These are phyloP conservation scores for Pseudorhombus dupliciocellatus DNA, from an alignment of 2,113 vertebrate species.

Conservation along the genomic window DNA sequence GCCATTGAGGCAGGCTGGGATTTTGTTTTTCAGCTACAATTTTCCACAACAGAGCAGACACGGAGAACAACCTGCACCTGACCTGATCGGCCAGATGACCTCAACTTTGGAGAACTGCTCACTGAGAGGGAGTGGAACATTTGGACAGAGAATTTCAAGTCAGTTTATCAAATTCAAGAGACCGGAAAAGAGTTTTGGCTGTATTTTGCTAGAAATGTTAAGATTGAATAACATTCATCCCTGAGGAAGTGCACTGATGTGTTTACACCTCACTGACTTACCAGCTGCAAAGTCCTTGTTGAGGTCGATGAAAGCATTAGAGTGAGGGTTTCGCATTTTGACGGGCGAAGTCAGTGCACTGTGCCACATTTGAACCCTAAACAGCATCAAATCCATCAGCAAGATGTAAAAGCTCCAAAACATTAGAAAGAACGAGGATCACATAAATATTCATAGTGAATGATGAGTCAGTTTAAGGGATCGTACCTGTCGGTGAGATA, in stretches of 20 bases:
- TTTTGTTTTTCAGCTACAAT: background rate
- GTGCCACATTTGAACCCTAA: conserved; percentile 83
- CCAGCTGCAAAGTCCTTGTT: conserved; percentile 95
- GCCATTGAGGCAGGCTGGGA: background rate
- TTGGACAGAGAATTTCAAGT: no score
- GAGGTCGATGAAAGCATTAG: conserved; percentile 95
- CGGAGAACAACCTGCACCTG: background rate
- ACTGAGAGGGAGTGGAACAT: no score
- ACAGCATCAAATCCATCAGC: conserved; percentile 24
- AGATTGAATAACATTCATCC: background rate
- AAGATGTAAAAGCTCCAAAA: background rate
- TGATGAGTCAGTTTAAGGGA: background rate
- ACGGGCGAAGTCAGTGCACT: conserved; percentile 72
- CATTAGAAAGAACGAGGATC: rapidly evolving
- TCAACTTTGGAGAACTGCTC: background rate
- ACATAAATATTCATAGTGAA: background rate
- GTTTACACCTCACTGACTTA: conserved; percentile 74
- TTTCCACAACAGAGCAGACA: background rate
- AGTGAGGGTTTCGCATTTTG: conserved; percentile 87
- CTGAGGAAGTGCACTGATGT: background rate
- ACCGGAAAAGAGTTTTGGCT: no score
- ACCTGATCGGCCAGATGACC: background rate
- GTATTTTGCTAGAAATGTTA: no score
- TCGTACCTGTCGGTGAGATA: conserved; percentile 82
- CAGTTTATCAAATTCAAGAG: no score